Conservation (phyloP, 2,888 invertebrate species). For the Agrochola macilenta region DNA sequence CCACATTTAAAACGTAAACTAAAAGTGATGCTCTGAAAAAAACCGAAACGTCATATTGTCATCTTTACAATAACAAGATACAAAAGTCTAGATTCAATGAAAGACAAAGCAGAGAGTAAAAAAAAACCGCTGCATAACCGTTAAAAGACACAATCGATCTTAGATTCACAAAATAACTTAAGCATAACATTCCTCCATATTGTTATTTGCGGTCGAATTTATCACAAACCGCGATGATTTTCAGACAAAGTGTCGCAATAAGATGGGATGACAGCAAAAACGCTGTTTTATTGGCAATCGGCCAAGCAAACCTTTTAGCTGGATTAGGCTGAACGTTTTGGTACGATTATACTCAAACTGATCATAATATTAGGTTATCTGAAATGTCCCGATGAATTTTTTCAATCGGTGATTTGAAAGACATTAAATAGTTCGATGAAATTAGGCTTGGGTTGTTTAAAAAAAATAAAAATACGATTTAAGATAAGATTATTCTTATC, state of each 20-base stretch:
- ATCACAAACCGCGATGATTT: slow-evolving; percentile 1
- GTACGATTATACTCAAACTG: slow-evolving; percentile 21
- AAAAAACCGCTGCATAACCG: not conserved
- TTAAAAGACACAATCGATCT: not conserved
- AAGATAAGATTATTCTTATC: too few species aligned
- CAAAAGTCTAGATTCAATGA: not conserved
- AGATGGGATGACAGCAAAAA: slow-evolving; percentile 24
- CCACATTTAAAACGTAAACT: not conserved
- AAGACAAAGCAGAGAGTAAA: too few species aligned
- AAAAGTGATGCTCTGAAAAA: not conserved
- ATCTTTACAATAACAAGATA: not conserved
- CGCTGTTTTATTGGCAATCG: slow-evolving; percentile 29
- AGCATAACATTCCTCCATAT: not conserved
- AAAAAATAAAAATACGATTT: not conserved
- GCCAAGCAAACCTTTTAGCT: slow-evolving; percentile 41
- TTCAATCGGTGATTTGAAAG: slow-evolving; percentile 1
- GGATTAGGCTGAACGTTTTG: slow-evolving; percentile 34
- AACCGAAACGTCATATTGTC: not conserved
- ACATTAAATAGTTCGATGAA: slow-evolving; percentile 1
- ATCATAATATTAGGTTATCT: slow-evolving; percentile 24
- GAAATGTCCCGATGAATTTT: slow-evolving; percentile 21
- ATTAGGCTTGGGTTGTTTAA: not conserved
- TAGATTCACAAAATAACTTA: not conserved
- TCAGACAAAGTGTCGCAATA: slow-evolving; percentile 8
- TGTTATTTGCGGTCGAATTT: slow-evolving; percentile 5